These are phyloP conservation scores for Nasua narica DNA, from an alignment of 2,797 vertebrate genomes.

Conservation along the genomic window DNA sequence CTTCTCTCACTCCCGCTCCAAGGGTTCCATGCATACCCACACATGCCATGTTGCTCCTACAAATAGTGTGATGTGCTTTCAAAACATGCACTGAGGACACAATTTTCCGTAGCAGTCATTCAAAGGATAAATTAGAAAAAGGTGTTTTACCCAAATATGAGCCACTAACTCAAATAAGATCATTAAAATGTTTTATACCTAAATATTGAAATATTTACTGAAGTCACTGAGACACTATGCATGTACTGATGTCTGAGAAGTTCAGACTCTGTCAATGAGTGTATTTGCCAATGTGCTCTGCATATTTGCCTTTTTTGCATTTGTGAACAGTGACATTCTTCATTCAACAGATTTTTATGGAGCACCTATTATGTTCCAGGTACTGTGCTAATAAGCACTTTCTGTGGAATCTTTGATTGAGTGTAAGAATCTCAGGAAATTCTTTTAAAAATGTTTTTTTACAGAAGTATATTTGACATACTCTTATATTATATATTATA, in stretches of 20 bases:
- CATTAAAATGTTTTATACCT: background rate
- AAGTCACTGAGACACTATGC: background rate
- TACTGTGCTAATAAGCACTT: background rate
- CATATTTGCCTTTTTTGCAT: background rate
- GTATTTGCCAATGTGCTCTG: background rate
- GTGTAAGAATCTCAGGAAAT: background rate
- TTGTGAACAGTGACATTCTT: background rate
- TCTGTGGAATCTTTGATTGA: background rate
- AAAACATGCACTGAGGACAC: background rate
- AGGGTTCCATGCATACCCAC: background rate
- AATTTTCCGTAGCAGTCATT: background rate
- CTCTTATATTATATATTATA: background rate
- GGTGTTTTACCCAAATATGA: background rate
- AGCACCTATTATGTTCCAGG: background rate
- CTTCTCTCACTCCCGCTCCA: background rate
- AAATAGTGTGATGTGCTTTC: background rate
- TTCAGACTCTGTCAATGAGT: background rate
- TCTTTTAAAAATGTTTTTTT: background rate
- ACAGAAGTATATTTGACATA: background rate
- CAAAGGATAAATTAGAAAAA: background rate
- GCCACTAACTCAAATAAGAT: background rate
- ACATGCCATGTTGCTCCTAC: background rate
- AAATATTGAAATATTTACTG: background rate
- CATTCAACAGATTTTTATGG: background rate
- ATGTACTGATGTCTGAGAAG: background rate